phyloP scores from a whole-genome alignment of 53 echinoderm and acorn worm genomes.

The Luidia sarsii region DNA sequence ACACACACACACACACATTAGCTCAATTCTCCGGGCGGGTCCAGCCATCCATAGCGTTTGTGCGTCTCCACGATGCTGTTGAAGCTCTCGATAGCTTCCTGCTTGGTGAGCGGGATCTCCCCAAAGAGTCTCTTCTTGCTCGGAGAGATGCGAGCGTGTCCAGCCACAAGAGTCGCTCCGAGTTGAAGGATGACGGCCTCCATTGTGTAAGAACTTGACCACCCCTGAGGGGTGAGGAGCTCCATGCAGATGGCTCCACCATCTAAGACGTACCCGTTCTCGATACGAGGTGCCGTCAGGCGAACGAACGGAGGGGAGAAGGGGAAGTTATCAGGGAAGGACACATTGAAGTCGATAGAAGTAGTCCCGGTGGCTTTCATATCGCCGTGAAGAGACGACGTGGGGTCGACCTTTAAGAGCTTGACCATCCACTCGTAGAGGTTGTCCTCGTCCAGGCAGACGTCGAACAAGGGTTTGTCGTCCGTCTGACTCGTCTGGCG shows the following conservation, averaged over 20 bases:
- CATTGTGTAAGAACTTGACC: constrained; percentile 76
- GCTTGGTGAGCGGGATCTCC: constrained; percentile 73
- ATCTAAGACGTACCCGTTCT: constrained; percentile 78
- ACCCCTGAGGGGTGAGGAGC: constrained; percentile 74
- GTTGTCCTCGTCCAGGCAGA: constrained; percentile 62
- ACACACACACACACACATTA: too few relatives aligned
- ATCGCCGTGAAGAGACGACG: constrained; percentile 59
- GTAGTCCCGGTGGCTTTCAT: constrained; percentile 62
- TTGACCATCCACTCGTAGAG: constrained; percentile 75
- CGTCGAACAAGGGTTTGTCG: constrained; percentile 29
- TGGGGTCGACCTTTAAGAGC: constrained; percentile 59
- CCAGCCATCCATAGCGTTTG: constrained; percentile 73
- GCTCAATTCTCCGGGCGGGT: constrained; percentile 74
- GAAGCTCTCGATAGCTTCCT: constrained; percentile 72
- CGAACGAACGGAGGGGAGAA: constrained; percentile 81
- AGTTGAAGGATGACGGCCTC: constrained; percentile 82
- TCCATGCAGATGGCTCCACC: constrained; percentile 86
- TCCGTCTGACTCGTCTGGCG: constrained; percentile 13
- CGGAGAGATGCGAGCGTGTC: constrained; percentile 66
- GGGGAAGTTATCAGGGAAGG: constrained; percentile 81
- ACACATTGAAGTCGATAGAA: constrained; percentile 67
- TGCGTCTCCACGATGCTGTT: constrained; percentile 74
- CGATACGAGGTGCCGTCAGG: constrained; percentile 67
- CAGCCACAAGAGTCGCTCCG: constrained; percentile 75
- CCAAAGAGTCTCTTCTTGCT: constrained; percentile 44